Conservation (phyloP, 2,797 vertebrate genomes). For the Alexandromys oeconomus region DNA sequence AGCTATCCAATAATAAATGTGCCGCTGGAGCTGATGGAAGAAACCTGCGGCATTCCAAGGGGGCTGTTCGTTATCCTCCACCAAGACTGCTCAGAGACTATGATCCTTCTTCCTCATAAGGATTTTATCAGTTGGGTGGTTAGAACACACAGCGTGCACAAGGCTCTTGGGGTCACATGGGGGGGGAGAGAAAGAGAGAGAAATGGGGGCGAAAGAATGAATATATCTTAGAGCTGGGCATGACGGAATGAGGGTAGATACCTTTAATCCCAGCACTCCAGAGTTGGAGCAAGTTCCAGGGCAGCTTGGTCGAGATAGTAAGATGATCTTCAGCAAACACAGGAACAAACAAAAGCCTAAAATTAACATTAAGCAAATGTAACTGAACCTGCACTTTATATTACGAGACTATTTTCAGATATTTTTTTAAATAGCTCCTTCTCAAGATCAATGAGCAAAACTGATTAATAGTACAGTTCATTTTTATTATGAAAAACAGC, state of each 20-base stretch:
- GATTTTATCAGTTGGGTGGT: not conserved
- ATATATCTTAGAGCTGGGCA: not conserved
- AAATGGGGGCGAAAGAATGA: not conserved
- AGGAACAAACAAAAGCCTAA: not conserved
- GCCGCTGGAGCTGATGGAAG: not conserved
- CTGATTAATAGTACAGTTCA: not conserved
- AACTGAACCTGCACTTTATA: not conserved
- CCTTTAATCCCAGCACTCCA: not conserved
- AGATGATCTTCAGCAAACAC: not conserved
- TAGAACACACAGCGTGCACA: not conserved
- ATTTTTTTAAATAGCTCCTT: not conserved
- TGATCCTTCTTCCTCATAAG: not conserved
- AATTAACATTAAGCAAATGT: constrained; percentile 20
- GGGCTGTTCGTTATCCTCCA: not conserved
- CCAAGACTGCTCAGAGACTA: not conserved
- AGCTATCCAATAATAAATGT: not conserved
- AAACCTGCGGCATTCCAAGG: not conserved
- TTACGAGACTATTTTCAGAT: constrained; percentile 20
- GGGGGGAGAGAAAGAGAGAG: no score
- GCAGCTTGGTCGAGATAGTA: not conserved
- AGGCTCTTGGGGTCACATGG: not conserved
- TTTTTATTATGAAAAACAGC: constrained; percentile 73
- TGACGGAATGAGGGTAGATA: not conserved
- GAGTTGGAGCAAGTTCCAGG: not conserved
- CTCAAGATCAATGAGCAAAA: constrained; percentile 47